Conservation (phyloP, 2,113 vertebrate species). For the Xiphophorus maculatus region DNA sequence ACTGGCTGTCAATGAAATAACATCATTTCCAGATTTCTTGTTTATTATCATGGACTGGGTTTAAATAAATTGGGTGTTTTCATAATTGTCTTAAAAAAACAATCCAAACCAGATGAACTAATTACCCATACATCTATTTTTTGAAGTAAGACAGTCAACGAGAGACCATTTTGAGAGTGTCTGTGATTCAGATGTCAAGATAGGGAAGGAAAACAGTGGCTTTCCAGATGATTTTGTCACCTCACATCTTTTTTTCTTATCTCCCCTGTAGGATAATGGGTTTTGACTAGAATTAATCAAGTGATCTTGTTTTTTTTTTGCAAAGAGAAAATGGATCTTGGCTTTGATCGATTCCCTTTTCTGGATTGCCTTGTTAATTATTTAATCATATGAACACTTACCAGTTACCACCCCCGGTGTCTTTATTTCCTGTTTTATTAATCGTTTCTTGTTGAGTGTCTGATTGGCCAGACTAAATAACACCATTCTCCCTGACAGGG, state of each 20-base stretch:
- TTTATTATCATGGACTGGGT: background rate
- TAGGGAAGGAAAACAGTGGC: constrained; percentile 26
- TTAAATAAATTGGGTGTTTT: background rate
- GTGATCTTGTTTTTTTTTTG: background rate
- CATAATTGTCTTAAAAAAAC: background rate
- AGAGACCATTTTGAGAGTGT: constrained; percentile 41
- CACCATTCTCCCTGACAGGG: constrained; percentile 26
- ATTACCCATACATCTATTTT: constrained; percentile 20
- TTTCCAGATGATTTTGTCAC: constrained; percentile 14
- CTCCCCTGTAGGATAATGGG: constrained; percentile 6
- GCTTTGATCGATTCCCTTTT: constrained; percentile 38
- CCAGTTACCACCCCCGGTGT: constrained; percentile 17
- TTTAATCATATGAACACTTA: constrained; percentile 39
- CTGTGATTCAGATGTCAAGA: constrained; percentile 27
- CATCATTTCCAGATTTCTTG: background rate
- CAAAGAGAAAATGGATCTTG: background rate
- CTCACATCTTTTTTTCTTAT: background rate
- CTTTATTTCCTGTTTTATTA: constrained; percentile 27
- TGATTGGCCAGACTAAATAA: constrained; percentile 45
- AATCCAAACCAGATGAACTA: background rate
- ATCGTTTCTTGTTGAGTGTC: constrained; percentile 46
- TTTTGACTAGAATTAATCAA: constrained; percentile 30
- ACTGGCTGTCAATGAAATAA: constrained; percentile 11
- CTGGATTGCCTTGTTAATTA: constrained; percentile 32
- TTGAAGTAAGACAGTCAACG: constrained; percentile 29